These are phyloP conservation scores for Drosophila gaucha DNA, from an alignment of 2,888 invertebrate species.

Conservation along the genomic window DNA sequence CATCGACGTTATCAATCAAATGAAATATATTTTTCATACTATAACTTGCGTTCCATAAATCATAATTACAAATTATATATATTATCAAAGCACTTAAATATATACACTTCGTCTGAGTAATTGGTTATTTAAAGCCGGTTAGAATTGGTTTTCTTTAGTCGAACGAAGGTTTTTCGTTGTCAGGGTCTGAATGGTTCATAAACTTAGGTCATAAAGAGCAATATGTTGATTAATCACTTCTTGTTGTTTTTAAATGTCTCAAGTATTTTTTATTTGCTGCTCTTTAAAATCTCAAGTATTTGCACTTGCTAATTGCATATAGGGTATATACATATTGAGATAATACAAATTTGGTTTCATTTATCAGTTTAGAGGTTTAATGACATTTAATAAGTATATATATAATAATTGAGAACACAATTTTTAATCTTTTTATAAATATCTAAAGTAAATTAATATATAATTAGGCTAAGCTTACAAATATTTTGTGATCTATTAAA, in stretches of 20 bases:
- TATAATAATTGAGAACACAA: background rate
- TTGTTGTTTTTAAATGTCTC: background rate
- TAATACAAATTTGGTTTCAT: background rate
- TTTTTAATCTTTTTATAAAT: background rate
- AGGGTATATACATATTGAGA: conserved; percentile 6
- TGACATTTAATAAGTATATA: background rate
- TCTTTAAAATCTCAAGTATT: background rate
- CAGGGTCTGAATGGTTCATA: background rate
- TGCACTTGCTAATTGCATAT: conserved; percentile 17
- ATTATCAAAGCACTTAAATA: conserved; percentile 15
- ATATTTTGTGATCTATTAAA: background rate
- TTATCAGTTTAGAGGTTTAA: background rate
- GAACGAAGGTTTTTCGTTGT: background rate
- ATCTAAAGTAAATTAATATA: background rate
- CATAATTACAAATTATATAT: conserved; percentile 1
- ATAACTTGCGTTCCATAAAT: conserved; percentile 17
- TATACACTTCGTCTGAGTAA: no score
- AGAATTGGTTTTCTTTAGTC: conserved; percentile 33
- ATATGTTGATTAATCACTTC: conserved; percentile 18
- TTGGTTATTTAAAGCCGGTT: conserved; percentile 22
- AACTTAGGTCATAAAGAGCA: conserved; percentile 12
- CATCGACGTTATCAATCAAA: background rate
- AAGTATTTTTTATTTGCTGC: conserved; percentile 10
- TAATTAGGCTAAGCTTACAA: background rate
- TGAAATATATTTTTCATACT: background rate